A percentile compares a stretch with the other conserved stretches of the same genome.
These are phyloP conservation scores for Dreissena polymorpha DNA, from an alignment of 1,140 invertebrate genomes.

Conservation along the genomic window DNA sequence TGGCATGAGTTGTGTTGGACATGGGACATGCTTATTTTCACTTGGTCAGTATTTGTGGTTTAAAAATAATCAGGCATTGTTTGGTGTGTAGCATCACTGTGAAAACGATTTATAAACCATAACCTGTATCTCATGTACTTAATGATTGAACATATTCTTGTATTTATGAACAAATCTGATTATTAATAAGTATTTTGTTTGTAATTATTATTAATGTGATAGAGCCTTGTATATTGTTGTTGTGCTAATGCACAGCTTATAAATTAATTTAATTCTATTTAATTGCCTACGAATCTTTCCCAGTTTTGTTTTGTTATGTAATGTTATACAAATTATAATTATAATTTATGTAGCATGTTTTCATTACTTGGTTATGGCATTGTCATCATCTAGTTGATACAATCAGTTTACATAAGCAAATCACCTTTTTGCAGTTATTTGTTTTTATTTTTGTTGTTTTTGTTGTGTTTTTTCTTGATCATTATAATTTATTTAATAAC, in stretches of 20 bases:
- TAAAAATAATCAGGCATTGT: too few species aligned
- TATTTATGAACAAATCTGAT: slow-evolving; percentile 56
- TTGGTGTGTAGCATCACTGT: too few species aligned
- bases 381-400: slow-evolving; percentile 51
- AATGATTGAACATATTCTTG: slow-evolving; percentile 23
- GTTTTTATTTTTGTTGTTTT: slow-evolving; percentile 51
- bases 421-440: slow-evolving; percentile 39
- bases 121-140: too few species aligned
- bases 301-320: slow-evolving; percentile 58
- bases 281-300: slow-evolving; percentile 51
- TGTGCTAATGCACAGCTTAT: slow-evolving; percentile 42
- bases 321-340: slow-evolving; percentile 57
- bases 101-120: too few species aligned
- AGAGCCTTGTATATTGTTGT: slow-evolving; percentile 41
- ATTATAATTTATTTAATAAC: slow-evolving; percentile 18
- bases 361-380: slow-evolving; percentile 53
- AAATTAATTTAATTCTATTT: slow-evolving; percentile 38
- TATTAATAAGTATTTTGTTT: slow-evolving; percentile 51
- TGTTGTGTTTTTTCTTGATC: slow-evolving; percentile 53
- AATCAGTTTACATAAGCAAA: slow-evolving; percentile 51
- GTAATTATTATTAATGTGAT: slow-evolving; percentile 45
- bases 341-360: slow-evolving; percentile 41
- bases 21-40: too few species aligned
- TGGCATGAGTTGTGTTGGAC: too few species aligned
- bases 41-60: too few species aligned